Evolutionary conservation across 2,797 vertebrate genomes (phyloP).

Genomic region (Pseudomugil tenellus): DNA sequence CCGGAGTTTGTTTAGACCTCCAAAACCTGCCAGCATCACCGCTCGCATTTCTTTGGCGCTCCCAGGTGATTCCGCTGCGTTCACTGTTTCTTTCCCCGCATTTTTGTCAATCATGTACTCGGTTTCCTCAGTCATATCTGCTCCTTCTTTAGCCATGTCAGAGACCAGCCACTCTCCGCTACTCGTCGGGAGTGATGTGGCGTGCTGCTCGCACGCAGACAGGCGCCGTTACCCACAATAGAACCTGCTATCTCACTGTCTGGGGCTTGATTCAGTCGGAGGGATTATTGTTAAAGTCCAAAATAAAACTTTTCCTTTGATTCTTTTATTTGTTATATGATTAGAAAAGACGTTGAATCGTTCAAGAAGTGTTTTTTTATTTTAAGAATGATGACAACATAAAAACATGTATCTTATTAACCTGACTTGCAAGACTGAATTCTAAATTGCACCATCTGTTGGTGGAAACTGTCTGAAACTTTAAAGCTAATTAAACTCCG

Average conservation of each 20-base stretch:
- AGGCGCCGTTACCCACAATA: constrained; percentile 25
- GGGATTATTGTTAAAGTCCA: neutral
- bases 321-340: neutral
- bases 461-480: constrained; percentile 24
- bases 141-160: constrained; percentile 92
- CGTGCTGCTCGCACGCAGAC: constrained; percentile 38
- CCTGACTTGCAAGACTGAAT: neutral
- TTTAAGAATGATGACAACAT: constrained; percentile 1
- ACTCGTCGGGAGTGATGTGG: constrained; percentile 51
- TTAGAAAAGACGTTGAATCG: neutral
- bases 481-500: neutral
- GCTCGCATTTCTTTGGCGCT: constrained; percentile 94
- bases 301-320: neutral
- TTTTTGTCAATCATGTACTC: constrained; percentile 92
- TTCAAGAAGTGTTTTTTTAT: constrained; percentile 12
- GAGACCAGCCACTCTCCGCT: constrained; percentile 47
- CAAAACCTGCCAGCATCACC: constrained; percentile 91
- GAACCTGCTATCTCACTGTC: constrained; percentile 3
- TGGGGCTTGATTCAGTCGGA: neutral
- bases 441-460: constrained; percentile 58
- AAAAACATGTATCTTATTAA: neutral
- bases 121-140: constrained; percentile 91
- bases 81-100: constrained; percentile 78
- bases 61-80: constrained; percentile 69
- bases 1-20: constrained; percentile 96